A percentile compares a stretch with the other conserved stretches of the same genome.
Conservation (phyloP, 92 coral and sea anemone species). For the Zoanthus sociatus region DNA sequence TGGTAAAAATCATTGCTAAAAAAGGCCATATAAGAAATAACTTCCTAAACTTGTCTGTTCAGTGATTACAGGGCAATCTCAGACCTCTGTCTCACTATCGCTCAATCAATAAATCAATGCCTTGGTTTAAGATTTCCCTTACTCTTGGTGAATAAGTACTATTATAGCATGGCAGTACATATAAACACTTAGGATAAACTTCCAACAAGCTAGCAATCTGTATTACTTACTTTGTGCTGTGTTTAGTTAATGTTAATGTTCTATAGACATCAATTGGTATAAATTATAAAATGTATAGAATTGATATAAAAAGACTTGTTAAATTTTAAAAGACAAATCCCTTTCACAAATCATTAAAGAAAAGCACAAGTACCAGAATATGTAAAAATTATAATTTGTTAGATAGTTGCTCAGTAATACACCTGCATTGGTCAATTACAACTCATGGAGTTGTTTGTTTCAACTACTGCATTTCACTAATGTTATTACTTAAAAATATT, state of each 20-base stretch:
- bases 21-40: constrained; percentile 2
- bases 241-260: too few species aligned
- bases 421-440: background rate
- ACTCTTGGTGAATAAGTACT: constrained; percentile 27
- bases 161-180: constrained; percentile 20
- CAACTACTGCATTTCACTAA: background rate
- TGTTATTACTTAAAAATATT: background rate
- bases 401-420: background rate
- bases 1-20: background rate
- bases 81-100: constrained; percentile 5
- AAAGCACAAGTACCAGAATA: background rate
- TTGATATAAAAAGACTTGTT: background rate
- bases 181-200: constrained; percentile 23
- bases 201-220: constrained; percentile 22
- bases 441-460: background rate
- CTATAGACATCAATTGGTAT: background rate
- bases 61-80: constrained; percentile 21
- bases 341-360: constrained; percentile 4
- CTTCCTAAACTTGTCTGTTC: constrained; percentile 8
- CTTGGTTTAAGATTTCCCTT: constrained; percentile 19
- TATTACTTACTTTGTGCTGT: background rate
- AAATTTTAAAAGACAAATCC: background rate
- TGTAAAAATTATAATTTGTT: background rate
- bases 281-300: background rate
- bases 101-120: constrained; percentile 12